Conservation (phyloP, 37 sponge, comb jelly and placozoan species). For the Eunapius fragilis region DNA sequence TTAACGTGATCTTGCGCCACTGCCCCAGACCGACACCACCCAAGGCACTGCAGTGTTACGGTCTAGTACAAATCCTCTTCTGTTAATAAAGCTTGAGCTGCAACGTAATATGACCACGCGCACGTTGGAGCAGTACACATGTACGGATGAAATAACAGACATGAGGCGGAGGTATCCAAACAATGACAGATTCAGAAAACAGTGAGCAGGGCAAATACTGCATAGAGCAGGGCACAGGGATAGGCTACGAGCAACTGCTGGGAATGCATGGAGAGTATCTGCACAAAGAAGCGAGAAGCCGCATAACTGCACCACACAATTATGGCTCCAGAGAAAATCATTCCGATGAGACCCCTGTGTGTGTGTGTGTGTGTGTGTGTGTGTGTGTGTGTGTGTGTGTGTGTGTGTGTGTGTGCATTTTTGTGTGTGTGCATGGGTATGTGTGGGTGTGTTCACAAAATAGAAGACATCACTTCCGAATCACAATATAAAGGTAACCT, state of each 20-base stretch:
- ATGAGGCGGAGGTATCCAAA: background rate
- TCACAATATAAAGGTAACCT: too few species aligned
- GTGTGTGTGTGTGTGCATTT: background rate
- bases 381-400: too few species aligned
- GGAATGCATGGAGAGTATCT: slow-evolving; percentile 88
- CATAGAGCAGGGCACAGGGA: slow-evolving; percentile 97
- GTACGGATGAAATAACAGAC: background rate
- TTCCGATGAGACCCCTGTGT: slow-evolving; percentile 85
- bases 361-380: background rate
- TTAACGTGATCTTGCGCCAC: too few species aligned
- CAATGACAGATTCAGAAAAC: slow-evolving; percentile 72
- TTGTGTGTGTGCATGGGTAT: too few species aligned
- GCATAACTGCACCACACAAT: slow-evolving; percentile 94
- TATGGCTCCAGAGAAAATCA: slow-evolving; percentile 63
- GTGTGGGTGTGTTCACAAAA: too few species aligned
- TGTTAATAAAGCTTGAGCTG: too few species aligned
- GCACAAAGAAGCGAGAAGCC: slow-evolving; percentile 95
- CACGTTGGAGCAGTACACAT: too few species aligned
- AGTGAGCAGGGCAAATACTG: slow-evolving; percentile 95
- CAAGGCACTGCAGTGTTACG: too few species aligned
- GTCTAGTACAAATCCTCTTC: too few species aligned
- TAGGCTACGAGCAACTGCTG: slow-evolving; percentile 95
- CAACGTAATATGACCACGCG: too few species aligned
- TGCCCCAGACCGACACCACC: too few species aligned
- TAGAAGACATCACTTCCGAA: too few species aligned